Base-by-base conservation (phyloP, 2,113 vertebrate genomes). In the Dipodomys stephensi region DNA sequence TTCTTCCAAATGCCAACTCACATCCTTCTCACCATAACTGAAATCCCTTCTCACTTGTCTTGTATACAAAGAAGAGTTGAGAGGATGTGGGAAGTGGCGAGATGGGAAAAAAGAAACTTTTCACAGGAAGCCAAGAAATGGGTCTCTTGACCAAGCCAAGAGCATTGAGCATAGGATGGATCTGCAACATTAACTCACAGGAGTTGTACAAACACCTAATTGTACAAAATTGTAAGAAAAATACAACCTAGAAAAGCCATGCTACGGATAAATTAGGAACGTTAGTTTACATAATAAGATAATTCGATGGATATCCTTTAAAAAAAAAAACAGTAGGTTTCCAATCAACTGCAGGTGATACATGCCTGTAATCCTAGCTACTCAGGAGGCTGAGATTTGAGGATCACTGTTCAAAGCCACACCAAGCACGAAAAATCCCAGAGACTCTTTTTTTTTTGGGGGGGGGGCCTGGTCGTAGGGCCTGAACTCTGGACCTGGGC, bases 41-140 rank as follows among this genome's bases (percentile, higher is more conserved):
- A 85, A 79, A 32, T 91, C 82, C 93, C 92, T 86, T 72, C 46
- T 64, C 83, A 85, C 80, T 95, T 76, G 78, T 87, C 32, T 68
- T 90, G 39, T 60, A 90, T 39, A 96, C 83, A 97, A 88, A 94
- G 53, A 87, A 23, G 49, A 78, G 35, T 44, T 83, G 87, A 83
- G 11, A 69, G 73, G 73, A 67, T 77, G 87, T 78, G 84, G 88
- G 88, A 88, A 68, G 3, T 30, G 12, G 18, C 28, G 73, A 77
- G 23, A 71, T 10, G 7, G n/a, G 32, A 78, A 86, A 80, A 90
- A 92, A 94, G 73, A 88, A 91, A 72, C 85, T 88, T 93, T 95
- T 94, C 94, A 92, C 46, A 69, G 76, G 30, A 90, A 49, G 67
- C 82, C 90, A 94, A 95, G 83, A 93, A 95, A 35, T 53, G 67